Base-by-base conservation (phyloP, 2,888 invertebrate species). In the Lasioglossum pauxillum region DNA sequence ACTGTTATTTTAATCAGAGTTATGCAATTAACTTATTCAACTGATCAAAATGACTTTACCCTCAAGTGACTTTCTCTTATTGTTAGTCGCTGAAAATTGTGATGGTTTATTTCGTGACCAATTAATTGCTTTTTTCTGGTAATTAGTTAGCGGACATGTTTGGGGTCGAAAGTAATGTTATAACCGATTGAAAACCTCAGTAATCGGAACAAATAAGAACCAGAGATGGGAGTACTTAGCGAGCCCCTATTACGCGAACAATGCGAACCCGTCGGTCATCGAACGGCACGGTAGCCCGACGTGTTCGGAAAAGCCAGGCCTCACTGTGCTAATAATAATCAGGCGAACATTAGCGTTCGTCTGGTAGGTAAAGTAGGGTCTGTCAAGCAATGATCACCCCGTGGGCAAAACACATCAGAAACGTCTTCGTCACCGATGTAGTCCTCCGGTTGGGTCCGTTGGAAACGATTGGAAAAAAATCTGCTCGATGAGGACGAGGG, bases 401-500 rank as follows among this genome's bases (percentile, higher is more conserved):
- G 60, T 31, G 35, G n/a, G 14, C 57, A 57, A 14, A n/a, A 38
- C 76, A 46, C 38, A 84, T 74, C 79, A 60, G 84, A 84, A 84
- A 85, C 75, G 85, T 80, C 76, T 76, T 79, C 80, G 85, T 85
- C 85, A 74, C 79, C 73, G 64, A 74, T 41, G 73, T 75, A 72
- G 60, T 64, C 38, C 64, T 64, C 76, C 79, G 57, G 71, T 84
- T 72, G 67, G 49, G 46, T 76, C 76, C 76, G 35, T 31, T 69
- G 79, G 80, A 82, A 44, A 72, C 76, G 85, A 75, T 79, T 77
- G 81, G 64, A 79, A 75, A 85, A 77, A 80, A 88, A 85, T 79
- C 53, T 10, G 27, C 35, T 76, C 75, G 81, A 76, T 57, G 76
- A 84, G 85, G 76, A 69, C 44, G 84, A 79, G 79, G 53, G 19